phyloP scores from a whole-genome alignment of 2,113 vertebrate genomes.

The Platanista minor region DNA sequence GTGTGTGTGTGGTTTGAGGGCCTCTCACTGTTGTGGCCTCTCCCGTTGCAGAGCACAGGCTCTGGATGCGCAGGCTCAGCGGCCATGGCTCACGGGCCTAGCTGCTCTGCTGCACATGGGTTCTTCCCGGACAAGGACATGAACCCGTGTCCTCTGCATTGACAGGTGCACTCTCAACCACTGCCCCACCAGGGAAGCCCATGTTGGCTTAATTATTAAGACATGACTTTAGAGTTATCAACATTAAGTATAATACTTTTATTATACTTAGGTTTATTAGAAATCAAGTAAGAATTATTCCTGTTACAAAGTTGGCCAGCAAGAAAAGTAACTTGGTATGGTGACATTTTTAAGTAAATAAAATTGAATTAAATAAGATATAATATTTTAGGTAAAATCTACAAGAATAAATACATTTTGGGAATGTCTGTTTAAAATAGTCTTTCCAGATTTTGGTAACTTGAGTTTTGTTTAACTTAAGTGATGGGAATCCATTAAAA shows the following conservation, averaged over 20 bases:
- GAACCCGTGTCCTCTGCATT: too few species aligned
- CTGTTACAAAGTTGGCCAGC: neutral
- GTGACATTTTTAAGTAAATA: neutral
- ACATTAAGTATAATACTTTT: neutral
- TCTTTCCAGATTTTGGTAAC: neutral
- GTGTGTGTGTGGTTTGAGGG: too few species aligned
- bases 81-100: too few species aligned
- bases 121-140: too few species aligned
- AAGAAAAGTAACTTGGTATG: neutral
- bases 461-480: neutral
- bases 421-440: neutral
- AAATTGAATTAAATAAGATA: neutral
- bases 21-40: too few species aligned
- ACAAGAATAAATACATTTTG: neutral
- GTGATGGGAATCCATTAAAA: neutral
- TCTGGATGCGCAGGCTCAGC: too few species aligned
- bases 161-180: too few species aligned
- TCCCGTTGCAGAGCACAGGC: too few species aligned
- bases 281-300: neutral
- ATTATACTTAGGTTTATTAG: neutral
- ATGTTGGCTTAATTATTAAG: neutral
- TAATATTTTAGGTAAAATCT: neutral
- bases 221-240: neutral
- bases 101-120: too few species aligned
- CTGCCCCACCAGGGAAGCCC: too few species aligned